A percentile compares a stretch with the other conserved stretches of the same genome.
Evolutionary conservation across 64 coral and sea anemone species (phyloP).

Genomic region (Montipora efflorescens): DNA sequence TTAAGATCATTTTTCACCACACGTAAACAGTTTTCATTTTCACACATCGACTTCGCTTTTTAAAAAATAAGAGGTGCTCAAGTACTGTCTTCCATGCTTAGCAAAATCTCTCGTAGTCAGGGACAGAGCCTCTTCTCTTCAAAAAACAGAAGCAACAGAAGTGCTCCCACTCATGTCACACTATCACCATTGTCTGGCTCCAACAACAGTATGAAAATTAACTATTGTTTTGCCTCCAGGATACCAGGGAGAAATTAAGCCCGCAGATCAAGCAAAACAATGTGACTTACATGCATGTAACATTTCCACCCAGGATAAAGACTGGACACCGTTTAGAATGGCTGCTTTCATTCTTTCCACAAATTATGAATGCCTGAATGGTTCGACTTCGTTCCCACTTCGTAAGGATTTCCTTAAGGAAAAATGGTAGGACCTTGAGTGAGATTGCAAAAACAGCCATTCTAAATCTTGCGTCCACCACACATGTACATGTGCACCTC

Average conservation of each 20-base stretch:
- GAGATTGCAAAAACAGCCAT: slow-evolving; percentile 63
- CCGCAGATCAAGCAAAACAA: slow-evolving; percentile 22
- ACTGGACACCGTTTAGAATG: slow-evolving; percentile 38
- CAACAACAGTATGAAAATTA: not conserved
- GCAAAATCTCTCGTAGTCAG: slow-evolving; percentile 21
- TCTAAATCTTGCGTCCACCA: slow-evolving; percentile 48
- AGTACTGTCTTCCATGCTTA: slow-evolving; percentile 54
- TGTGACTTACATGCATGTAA: slow-evolving; percentile 62
- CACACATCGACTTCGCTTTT: slow-evolving; percentile 32
- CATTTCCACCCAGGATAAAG: not conserved
- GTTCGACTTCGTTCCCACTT: slow-evolving; percentile 26
- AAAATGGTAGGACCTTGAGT: slow-evolving; percentile 51
- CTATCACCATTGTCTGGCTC: not conserved
- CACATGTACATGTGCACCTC: not conserved
- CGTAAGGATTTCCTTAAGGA: slow-evolving; percentile 63
- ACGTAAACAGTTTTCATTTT: slow-evolving; percentile 34
- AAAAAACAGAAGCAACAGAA: not conserved
- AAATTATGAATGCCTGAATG: slow-evolving; percentile 26
- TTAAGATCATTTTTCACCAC: slow-evolving; percentile 43
- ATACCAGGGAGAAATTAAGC: slow-evolving; percentile 33
- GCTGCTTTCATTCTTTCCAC: slow-evolving; percentile 76
- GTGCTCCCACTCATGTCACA: slow-evolving; percentile 5
- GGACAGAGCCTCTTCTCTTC: slow-evolving; percentile 21
- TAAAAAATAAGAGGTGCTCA: slow-evolving; percentile 54
- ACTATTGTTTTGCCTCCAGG: slow-evolving; percentile 25